Evolutionary conservation across 2,113 vertebrate species (phyloP), one percentile per base, ranked within the genome.

Genomic region (Heterotis niloticus): DNA sequence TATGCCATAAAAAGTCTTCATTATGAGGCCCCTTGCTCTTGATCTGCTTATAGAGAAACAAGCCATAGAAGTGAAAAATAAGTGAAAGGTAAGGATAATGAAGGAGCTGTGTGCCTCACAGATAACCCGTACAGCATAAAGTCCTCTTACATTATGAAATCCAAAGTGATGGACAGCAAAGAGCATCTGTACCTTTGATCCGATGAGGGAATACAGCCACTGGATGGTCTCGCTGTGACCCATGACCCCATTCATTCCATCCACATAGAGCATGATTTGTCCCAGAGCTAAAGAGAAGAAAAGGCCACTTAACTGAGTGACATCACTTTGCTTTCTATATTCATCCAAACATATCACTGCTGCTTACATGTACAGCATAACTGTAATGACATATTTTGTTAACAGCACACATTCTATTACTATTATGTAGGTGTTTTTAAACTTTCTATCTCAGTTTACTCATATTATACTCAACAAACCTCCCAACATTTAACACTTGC

Each of bases 201-300:
- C 97, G 9, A 95, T 93, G 77, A 98, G 94, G 0, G 94, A 93
- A 84, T 98, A 98, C 26, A 99, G 94, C 97, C 97, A 99, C 78
- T 99, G 96, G 83, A 98, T 94, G 0, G 96, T 97, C 90, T 98
- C 97, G 85, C 92, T 98, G 87, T 98, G 95, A 87, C 92, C 92
- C 85, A 98, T 97, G 71, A 99, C 94, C 71, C 97, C 97, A 67
- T 99, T 98, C 96, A 99, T 99, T 81, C 97, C 97, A 85, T 99
- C 97, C 9, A 99, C 97, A 26, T 98, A 99, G 79, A 99, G 92
- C 97, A 99, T 98, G 85, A 99, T 98, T 88, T 99, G 97, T 79
- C 97, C 97, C 69, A 99, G 91, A 84, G 97, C 97, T 99, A 84
- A 17, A 64, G 57, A 75, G 83, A 80, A 72, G 75, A 82, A 44